These are phyloP conservation scores for Corbicula japonica DNA, from an alignment of 2,888 invertebrate species.

Conservation along the genomic window DNA sequence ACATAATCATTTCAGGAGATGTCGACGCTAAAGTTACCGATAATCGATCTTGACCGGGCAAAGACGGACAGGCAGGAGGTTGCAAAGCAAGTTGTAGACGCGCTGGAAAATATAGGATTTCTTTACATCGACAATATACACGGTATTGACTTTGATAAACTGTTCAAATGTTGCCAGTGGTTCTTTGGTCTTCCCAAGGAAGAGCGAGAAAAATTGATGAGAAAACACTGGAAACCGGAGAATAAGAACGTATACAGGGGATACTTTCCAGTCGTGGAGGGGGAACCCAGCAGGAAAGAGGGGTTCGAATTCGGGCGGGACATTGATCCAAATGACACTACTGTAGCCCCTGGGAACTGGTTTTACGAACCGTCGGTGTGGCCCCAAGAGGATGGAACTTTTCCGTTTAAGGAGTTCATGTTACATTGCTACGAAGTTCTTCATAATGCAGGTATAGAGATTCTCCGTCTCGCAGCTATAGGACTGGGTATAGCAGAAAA, in stretches of 20 bases:
- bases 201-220: constrained; percentile 58
- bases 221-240: constrained; percentile 71
- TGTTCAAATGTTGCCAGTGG: constrained; percentile 67
- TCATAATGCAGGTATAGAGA: constrained; percentile 65
- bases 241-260: constrained; percentile 74
- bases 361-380: constrained; percentile 75
- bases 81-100: constrained; percentile 68
- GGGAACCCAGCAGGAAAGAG: constrained; percentile 73
- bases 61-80: constrained; percentile 55
- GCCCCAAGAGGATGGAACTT: constrained; percentile 68
- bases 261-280: constrained; percentile 73
- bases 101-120: constrained; percentile 75
- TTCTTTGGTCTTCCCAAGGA: constrained; percentile 69
- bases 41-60: constrained; percentile 70
- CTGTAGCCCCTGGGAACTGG: constrained; percentile 66
- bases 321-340: constrained; percentile 62
- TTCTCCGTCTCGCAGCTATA: constrained; percentile 70
- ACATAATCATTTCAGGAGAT: too few species aligned
- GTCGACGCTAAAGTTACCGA: constrained; percentile 55
- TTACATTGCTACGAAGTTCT: constrained; percentile 55
- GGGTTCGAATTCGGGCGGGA: constrained; percentile 74
- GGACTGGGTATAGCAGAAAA: constrained; percentile 74
- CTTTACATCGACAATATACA: constrained; percentile 72
- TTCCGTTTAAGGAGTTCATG: constrained; percentile 69
- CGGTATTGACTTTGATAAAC: constrained; percentile 67